These are phyloP conservation scores for Botia almorhae DNA, from an alignment of 2,797 vertebrate species.

Conservation along the genomic window DNA sequence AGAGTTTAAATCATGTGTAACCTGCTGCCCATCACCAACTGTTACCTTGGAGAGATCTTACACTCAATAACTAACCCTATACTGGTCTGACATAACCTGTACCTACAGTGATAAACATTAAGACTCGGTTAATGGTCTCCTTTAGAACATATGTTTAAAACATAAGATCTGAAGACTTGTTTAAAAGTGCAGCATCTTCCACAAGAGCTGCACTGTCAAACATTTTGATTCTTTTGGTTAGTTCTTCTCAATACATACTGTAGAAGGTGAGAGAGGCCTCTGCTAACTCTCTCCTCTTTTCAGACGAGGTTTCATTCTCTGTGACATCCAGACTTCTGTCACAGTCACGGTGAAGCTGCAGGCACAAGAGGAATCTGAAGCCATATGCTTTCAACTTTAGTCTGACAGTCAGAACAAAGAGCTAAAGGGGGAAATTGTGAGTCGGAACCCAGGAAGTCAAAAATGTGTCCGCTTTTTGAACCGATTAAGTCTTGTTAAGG, in stretches of 20 bases:
- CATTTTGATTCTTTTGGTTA: background rate
- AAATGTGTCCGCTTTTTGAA: conserved; percentile 1
- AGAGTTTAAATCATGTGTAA: conserved; percentile 23
- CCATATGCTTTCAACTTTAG: conserved; percentile 19
- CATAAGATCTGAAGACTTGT: background rate
- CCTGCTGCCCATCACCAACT: conserved; percentile 20
- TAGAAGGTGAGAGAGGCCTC: conserved; percentile 2
- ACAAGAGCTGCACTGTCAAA: conserved; percentile 8
- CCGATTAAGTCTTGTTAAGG: conserved; percentile 7
- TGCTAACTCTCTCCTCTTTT: conserved; percentile 13
- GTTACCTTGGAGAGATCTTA: conserved; percentile 8
- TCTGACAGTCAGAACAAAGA: background rate
- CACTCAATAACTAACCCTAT: background rate
- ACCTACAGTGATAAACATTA: background rate
- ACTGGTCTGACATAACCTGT: background rate
- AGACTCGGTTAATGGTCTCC: background rate
- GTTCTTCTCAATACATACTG: conserved; percentile 32
- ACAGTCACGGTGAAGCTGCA: conserved; percentile 4
- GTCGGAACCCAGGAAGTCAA: background rate
- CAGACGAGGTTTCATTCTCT: background rate
- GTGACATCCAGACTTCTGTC: conserved; percentile 24
- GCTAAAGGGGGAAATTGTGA: background rate
- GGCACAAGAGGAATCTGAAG: conserved; percentile 14
- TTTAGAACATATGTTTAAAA: background rate
- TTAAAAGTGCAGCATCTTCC: conserved; percentile 5